Conservation (phyloP, 2,113 vertebrate genomes). For the Hylia prasina region DNA sequence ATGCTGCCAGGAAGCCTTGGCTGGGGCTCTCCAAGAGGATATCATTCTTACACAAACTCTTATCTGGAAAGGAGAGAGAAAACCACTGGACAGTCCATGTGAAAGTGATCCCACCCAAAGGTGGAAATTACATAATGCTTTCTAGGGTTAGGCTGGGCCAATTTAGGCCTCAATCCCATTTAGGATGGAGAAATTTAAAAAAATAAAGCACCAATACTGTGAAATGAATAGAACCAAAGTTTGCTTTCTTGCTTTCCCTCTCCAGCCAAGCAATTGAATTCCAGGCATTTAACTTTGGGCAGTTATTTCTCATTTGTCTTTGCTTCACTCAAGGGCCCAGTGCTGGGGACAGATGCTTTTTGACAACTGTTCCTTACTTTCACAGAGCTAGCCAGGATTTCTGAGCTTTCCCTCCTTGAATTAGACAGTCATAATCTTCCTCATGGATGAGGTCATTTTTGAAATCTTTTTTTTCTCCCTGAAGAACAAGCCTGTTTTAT, state of each 20-base stretch:
- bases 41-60: neutral
- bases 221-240: neutral
- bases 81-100: neutral
- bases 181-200: neutral
- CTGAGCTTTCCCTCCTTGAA: neutral
- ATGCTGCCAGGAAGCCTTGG: neutral
- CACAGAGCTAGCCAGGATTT: neutral
- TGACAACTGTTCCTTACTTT: neutral
- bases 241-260: neutral
- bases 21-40: neutral
- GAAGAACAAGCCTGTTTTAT: neutral
- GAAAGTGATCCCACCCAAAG: conserved; percentile 18
- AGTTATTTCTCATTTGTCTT: neutral
- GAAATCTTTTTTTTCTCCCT: neutral
- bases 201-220: neutral
- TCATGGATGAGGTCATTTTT: neutral
- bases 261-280: neutral
- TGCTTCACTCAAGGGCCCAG: neutral
- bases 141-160: neutral
- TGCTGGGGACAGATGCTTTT: neutral
- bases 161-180: neutral
- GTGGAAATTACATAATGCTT: conserved; percentile 9
- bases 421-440: neutral
- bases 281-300: neutral
- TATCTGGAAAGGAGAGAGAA: neutral